A percentile compares a stretch with the other conserved stretches of the same genome.
phyloP scores from a whole-genome alignment of 1,140 invertebrate genomes.

The Acyrthosiphon pisum region DNA sequence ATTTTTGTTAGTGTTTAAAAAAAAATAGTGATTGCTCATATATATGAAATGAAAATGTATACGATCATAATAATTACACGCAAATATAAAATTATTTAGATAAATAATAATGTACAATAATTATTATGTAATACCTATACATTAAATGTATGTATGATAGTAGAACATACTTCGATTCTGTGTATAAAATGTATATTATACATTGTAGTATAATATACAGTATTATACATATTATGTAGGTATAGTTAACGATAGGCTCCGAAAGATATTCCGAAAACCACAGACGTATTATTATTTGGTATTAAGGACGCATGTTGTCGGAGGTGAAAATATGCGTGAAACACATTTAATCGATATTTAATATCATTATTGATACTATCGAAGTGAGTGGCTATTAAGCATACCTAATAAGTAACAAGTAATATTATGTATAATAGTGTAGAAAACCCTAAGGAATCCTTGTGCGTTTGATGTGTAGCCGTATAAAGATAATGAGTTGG shows the following conservation, averaged over 20 bases:
- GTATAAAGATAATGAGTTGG: too few species aligned
- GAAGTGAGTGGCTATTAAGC: neutral
- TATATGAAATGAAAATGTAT: neutral
- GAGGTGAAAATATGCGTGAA: neutral
- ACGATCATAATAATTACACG: neutral
- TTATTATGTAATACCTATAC: neutral
- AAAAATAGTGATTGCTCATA: neutral
- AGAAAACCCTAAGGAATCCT: neutral
- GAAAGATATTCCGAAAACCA: neutral
- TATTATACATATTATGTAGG: neutral
- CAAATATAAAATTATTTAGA: neutral
- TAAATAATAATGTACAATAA: neutral
- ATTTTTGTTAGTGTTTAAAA: neutral
- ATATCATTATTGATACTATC: neutral
- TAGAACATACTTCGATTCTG: neutral
- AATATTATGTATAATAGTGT: neutral
- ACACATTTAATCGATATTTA: conserved; percentile 11
- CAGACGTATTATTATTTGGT: neutral
- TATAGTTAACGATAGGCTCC: neutral
- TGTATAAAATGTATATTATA: neutral
- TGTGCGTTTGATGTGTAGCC: neutral
- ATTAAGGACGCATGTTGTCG: neutral
- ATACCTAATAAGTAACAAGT: too few species aligned
- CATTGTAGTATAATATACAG: too few species aligned
- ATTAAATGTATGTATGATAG: neutral